Evolutionary conservation across 2,888 invertebrate species (phyloP).

Genomic region (Parascotia fuliginaria): DNA sequence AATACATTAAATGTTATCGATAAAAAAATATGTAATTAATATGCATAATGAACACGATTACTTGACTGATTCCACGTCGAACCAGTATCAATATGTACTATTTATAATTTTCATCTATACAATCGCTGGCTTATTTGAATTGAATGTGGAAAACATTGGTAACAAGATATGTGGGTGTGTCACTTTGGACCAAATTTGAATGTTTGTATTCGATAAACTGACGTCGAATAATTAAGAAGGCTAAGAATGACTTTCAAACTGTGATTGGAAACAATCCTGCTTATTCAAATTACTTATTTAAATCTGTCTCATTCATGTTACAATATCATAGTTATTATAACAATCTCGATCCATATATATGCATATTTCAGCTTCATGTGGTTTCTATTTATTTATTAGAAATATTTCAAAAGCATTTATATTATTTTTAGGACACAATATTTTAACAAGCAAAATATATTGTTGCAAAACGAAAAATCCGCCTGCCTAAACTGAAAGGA

Average conservation of each 20-base stretch:
- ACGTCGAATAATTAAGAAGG: conserved; percentile 52
- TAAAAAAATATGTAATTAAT: conserved; percentile 14
- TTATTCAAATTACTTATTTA: conserved; percentile 46
- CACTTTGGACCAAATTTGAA: conserved; percentile 56
- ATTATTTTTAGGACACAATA: no score
- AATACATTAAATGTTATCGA: background rate
- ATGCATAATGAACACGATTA: conserved; percentile 22
- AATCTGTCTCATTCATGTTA: conserved; percentile 7
- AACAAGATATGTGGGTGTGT: conserved; percentile 53
- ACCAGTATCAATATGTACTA: conserved; percentile 22
- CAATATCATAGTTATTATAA: background rate
- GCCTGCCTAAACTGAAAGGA: no score
- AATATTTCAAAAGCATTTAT: no score
- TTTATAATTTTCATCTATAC: conserved; percentile 25
- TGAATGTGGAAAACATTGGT: conserved; percentile 60
- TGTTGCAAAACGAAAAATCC: no score
- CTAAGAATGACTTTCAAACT: conserved; percentile 40
- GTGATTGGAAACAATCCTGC: conserved; percentile 37
- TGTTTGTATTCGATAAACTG: conserved; percentile 56
- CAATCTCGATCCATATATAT: no score
- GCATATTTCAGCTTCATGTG: no score
- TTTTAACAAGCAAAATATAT: no score
- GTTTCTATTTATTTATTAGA: no score
- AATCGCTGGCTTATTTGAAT: conserved; percentile 62
- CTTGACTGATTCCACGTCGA: conserved; percentile 26